Percentiles rank a stretch among this genome's conserved stretches.
Evolutionary conservation across 2,113 vertebrate species (phyloP).

Genomic region (Cephalophus harveyi): DNA sequence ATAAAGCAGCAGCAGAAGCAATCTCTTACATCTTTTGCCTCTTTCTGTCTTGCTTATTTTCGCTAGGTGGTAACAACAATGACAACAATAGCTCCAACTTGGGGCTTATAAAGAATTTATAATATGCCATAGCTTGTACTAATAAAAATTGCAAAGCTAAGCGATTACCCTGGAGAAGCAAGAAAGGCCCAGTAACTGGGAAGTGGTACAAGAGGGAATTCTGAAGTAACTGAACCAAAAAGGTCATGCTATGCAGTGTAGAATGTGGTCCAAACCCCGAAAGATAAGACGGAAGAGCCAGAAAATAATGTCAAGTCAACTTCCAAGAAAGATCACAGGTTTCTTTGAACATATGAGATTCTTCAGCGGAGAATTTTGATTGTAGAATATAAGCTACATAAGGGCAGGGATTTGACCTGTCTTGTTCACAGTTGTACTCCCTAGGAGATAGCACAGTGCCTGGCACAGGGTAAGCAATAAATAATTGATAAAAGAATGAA

Average conservation of each 20-base stretch:
- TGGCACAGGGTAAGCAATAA: neutral
- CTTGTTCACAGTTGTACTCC: neutral
- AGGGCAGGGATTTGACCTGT: neutral
- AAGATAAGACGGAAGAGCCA: neutral
- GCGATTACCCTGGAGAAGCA: neutral
- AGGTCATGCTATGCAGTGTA: neutral
- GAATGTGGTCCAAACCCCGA: neutral
- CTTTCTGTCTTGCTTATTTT: neutral
- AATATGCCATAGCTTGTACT: neutral
- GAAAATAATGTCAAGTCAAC: neutral
- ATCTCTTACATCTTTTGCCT: neutral
- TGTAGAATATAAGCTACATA: neutral
- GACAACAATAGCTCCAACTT: neutral
- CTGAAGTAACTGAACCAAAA: neutral
- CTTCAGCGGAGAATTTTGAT: neutral
- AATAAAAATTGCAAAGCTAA: neutral
- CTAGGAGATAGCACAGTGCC: neutral
- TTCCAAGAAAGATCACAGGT: neutral
- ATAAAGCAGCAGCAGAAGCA: neutral
- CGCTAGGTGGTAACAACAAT: neutral
- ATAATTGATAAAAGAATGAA: neutral
- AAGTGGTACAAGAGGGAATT: neutral
- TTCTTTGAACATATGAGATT: neutral
- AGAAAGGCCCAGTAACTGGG: neutral
- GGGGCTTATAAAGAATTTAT: neutral